Evolutionary conservation across 1,140 invertebrate genomes (phyloP), one percentile per base, ranked within the genome.

Genomic region (Heliothis subflexa): DNA sequence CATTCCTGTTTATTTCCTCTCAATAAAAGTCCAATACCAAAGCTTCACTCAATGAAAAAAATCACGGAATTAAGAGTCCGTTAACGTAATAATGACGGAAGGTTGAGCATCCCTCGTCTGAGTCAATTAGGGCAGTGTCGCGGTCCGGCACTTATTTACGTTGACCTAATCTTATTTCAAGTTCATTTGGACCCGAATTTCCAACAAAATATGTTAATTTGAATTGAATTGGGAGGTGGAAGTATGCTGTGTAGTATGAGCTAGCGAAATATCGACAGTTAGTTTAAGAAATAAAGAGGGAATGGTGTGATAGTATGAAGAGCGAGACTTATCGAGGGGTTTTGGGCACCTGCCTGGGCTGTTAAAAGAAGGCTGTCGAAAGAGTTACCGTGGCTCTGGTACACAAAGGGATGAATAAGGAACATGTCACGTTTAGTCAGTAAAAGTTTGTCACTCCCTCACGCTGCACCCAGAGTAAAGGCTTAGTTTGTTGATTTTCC

Each of bases 131-230:
- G 64, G 49, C 79, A 78, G 82, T 81, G 82, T 77, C 72, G 18
- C 59, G 66, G 21, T 57, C 61, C 68, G 55, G 21, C 49, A 59
- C 71, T 81, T 84, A 80, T 84, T 81, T 81, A 76, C 83, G 74
- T 73, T 80, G 74, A 79, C 83, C 80, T 81, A 83, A 81, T 78
- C 77, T 77, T 81, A 78, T 78, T 84, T 84, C 54, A 78, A 84
- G 54, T 82, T 79, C 79, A 82, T 82, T 79, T 75, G 55, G 77
- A 59, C 59, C 74, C 45, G 40, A 78, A 78, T 78, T 80, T 80
- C 49, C 75, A 13, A 61, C 78, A 76, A 80, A 84, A 84, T 83
- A 83, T 83, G 82, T 83, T 83, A 83, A 83, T 83, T 81, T 80
- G 77, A 52, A 71, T 79, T 21, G 79, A 80, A 80, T 76, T 83